Evolutionary conservation across 2,888 invertebrate genomes (phyloP), one percentile per base, ranked within the genome.

Genomic region (Cataglyphis rosenhaueri): DNA sequence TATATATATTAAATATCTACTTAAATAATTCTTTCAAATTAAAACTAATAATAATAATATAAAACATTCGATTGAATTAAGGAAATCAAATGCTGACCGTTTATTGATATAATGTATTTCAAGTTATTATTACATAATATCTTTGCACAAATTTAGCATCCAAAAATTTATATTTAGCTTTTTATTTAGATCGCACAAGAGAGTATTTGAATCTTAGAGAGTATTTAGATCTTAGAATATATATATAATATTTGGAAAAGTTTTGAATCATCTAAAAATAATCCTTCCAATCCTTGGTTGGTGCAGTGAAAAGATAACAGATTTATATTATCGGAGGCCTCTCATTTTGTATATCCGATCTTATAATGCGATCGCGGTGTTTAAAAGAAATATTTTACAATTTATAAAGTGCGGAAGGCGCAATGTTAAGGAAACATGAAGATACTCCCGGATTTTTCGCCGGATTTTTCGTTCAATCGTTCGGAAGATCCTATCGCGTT

Each of bases 381-480:
- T 71, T 71, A 38, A 41, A 29, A 73, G 41, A 41, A 73, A 73
- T n/a, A 41, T 41, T 38, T 73, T 2, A 25, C 8, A 41, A 59
- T 73, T 73, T 41, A 25, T 41, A 35, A 9, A 18, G 0, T 21
- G 18, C 10, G 71, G 8, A 10, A 18, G 8, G n/a, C 3, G n/a
- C 38, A 18, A 21, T 15, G 32, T 15, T 35, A 59, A n/a, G 59
- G 12, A 57, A 71, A 25, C 25, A 35, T 10, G 25, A 38, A 8
- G 59, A n/a, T 21, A 44, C 32, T 15, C 44, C n/a, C 62, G 10
- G 59, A 8, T 59, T 59, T 59, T 41, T 12, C 35, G 25, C 8
- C 12, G 18, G 25, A 38, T 57, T 25, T 25, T 25, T 71, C 38
- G 21, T 25, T 73, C 29, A 73, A 59, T 59, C 25, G 59, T n/a